These are phyloP conservation scores for Pyrocoelia pectoralis DNA, from an alignment of 2,888 invertebrate species.

Conservation along the genomic window DNA sequence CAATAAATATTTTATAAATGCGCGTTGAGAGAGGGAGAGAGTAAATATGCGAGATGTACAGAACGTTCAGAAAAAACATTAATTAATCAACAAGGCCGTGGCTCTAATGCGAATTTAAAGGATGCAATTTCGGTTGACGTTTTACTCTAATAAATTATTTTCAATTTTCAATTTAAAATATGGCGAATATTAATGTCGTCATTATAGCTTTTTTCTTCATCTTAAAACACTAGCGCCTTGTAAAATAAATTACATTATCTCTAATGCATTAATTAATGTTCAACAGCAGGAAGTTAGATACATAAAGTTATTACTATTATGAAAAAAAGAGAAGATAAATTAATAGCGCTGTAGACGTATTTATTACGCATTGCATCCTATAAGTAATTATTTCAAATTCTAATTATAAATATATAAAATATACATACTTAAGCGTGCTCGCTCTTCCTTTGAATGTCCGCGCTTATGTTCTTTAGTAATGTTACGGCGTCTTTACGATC, in stretches of 20 bases:
- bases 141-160: not conserved
- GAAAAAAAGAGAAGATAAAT: not conserved
- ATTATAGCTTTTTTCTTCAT: not conserved
- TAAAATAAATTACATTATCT: conserved; percentile 14
- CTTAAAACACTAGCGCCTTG: conserved; percentile 4
- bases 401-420: not conserved
- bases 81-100: not conserved
- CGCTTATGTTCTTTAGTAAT: conserved; percentile 3
- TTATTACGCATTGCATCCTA: conserved; percentile 20
- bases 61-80: not conserved
- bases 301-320: not conserved
- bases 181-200: not conserved
- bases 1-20: not conserved
- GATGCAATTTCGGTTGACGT: conserved; percentile 1
- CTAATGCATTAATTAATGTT: conserved; percentile 14
- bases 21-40: not conserved
- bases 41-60: not conserved
- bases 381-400: not conserved
- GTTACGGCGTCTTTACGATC: conserved; percentile 40
- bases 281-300: conserved; percentile 6
- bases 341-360: not conserved
- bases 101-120: not conserved
- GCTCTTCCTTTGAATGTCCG: not conserved
- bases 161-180: conserved; percentile 1
- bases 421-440: conserved; percentile 1